A percentile compares a stretch with the other conserved stretches of the same genome.
phyloP scores from a whole-genome alignment of 1,140 invertebrate species.

The Pissodes strobi region DNA sequence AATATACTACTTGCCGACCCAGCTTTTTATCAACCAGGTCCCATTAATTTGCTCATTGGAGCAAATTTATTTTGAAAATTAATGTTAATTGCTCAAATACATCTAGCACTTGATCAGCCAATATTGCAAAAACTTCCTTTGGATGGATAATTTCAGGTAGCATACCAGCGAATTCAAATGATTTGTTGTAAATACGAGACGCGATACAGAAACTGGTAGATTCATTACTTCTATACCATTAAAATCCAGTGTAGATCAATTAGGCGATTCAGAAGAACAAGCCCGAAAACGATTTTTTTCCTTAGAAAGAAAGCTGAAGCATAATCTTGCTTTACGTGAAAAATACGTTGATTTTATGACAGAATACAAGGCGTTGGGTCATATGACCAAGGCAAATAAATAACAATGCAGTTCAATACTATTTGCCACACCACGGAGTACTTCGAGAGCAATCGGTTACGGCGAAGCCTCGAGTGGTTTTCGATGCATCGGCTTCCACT shows the following conservation, averaged over 20 bases:
- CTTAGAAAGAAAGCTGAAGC: slow-evolving; percentile 16
- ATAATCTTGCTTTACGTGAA: slow-evolving; percentile 35
- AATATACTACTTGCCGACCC: background rate
- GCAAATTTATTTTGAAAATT: background rate
- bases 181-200: background rate
- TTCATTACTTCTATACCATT: slow-evolving; percentile 10
- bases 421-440: slow-evolving; percentile 56
- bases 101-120: background rate
- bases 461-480: too few relatives aligned
- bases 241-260: background rate
- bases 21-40: background rate
- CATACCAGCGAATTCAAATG: background rate
- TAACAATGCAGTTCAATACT: too few relatives aligned
- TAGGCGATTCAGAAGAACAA: slow-evolving; percentile 31
- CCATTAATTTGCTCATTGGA: background rate
- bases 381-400: slow-evolving; percentile 31
- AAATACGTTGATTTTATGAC: slow-evolving; percentile 39
- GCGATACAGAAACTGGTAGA: background rate
- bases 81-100: background rate
- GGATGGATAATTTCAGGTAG: background rate
- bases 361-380: slow-evolving; percentile 37
- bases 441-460: slow-evolving; percentile 46
- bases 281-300: slow-evolving; percentile 29
- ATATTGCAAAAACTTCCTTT: background rate
- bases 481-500: slow-evolving; percentile 45